Evolutionary conservation across 2,113 vertebrate genomes (phyloP).

Genomic region (Aldabrachelys gigantea): DNA sequence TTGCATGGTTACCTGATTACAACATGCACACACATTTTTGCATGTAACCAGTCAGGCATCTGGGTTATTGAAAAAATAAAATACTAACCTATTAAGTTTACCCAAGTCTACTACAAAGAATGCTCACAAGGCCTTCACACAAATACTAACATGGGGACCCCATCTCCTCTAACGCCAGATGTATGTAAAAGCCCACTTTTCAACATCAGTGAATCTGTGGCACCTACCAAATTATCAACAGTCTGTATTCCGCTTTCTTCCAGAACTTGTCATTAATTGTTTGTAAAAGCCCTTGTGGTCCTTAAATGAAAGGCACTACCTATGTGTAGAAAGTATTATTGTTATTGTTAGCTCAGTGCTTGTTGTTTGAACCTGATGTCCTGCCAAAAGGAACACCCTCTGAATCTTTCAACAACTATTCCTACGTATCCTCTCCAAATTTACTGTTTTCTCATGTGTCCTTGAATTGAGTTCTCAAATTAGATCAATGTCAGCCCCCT

Average conservation of each 20-base stretch:
- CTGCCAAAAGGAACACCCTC: constrained; percentile 69
- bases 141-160: constrained; percentile 1
- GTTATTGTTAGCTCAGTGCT: constrained; percentile 15
- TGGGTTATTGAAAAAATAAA: constrained; percentile 41
- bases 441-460: constrained; percentile 53
- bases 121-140: not conserved
- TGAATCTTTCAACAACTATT: constrained; percentile 60
- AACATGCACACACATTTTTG: not conserved
- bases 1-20: not conserved
- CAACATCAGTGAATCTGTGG: not conserved
- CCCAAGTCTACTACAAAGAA: not conserved
- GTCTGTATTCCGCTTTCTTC: not conserved
- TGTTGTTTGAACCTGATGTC: constrained; percentile 67
- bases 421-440: constrained; percentile 68
- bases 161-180: not conserved
- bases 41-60: not conserved
- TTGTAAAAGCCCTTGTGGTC: constrained; percentile 9
- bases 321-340: constrained; percentile 33
- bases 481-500: constrained; percentile 22
- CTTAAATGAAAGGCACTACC: constrained; percentile 19
- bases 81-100: not conserved
- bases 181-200: not conserved
- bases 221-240: not conserved
- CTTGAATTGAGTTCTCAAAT: constrained; percentile 48
- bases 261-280: not conserved